Conservation (phyloP, 2,113 vertebrate species). For the Chinchilla lanigera region DNA sequence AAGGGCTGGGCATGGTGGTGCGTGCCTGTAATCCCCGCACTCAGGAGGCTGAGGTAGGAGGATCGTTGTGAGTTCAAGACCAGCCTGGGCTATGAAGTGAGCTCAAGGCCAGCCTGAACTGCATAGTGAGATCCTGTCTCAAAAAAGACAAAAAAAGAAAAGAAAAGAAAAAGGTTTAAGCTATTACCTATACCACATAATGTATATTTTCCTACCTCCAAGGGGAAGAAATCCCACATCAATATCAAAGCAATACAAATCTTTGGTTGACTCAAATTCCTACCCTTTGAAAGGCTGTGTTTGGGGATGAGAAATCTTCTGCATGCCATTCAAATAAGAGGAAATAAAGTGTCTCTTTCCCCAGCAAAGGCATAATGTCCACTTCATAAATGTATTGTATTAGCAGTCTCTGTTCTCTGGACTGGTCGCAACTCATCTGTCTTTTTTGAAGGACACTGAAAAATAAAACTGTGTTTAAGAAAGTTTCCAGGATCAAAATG, state of each 20-base stretch:
- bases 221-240: neutral
- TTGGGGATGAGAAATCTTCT: neutral
- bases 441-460: neutral
- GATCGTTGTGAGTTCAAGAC: no score
- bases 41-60: no score
- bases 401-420: neutral
- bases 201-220: neutral
- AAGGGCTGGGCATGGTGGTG: no score
- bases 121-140: no score
- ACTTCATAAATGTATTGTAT: neutral
- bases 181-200: neutral
- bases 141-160: no score
- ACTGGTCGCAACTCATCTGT: neutral
- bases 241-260: neutral
- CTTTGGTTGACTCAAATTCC: neutral
- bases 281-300: neutral
- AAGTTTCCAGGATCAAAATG: neutral
- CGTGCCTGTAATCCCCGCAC: no score
- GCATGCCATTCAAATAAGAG: neutral
- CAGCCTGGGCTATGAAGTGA: no score
- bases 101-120: no score
- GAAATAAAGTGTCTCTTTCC: neutral
- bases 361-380: neutral
- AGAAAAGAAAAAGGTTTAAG: neutral
- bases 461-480: neutral